Conservation (phyloP, 2,797 vertebrate species). For the Alectoris magna region DNA sequence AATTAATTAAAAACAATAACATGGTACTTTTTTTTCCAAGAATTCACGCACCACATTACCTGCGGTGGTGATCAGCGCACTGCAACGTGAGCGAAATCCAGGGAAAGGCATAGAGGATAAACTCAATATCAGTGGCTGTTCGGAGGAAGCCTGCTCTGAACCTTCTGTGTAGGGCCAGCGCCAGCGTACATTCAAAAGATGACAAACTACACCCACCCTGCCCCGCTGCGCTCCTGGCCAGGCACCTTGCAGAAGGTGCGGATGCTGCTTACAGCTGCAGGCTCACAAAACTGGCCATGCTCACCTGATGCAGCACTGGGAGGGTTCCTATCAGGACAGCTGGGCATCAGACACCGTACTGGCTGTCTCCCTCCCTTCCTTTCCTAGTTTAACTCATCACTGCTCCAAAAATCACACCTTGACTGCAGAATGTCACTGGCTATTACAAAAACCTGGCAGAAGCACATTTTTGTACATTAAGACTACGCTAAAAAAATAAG, state of each 20-base stretch:
- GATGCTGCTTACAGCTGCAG: background rate
- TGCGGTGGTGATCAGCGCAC: background rate
- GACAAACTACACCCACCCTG: too few relatives aligned
- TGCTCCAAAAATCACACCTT: background rate
- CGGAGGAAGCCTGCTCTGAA: too few relatives aligned
- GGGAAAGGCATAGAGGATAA: background rate
- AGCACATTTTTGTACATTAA: background rate
- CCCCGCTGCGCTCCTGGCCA: background rate
- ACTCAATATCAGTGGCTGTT: too few relatives aligned
- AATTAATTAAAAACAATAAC: background rate
- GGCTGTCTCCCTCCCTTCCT: background rate
- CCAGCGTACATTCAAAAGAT: too few relatives aligned
- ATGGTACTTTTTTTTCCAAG: fast-evolving
- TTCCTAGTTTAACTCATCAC: background rate
- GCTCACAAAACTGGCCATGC: too few relatives aligned
- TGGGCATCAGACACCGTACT: background rate
- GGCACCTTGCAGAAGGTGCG: fast-evolving
- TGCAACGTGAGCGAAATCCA: background rate
- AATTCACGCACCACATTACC: background rate
- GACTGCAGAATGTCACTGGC: background rate
- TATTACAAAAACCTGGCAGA: background rate
- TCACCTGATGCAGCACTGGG: background rate
- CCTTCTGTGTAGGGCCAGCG: too few relatives aligned
- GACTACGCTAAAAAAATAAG: background rate
- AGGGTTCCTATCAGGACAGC: background rate